These are phyloP conservation scores for Agrotis segetum DNA, from an alignment of 2,888 invertebrate species.

Conservation along the genomic window DNA sequence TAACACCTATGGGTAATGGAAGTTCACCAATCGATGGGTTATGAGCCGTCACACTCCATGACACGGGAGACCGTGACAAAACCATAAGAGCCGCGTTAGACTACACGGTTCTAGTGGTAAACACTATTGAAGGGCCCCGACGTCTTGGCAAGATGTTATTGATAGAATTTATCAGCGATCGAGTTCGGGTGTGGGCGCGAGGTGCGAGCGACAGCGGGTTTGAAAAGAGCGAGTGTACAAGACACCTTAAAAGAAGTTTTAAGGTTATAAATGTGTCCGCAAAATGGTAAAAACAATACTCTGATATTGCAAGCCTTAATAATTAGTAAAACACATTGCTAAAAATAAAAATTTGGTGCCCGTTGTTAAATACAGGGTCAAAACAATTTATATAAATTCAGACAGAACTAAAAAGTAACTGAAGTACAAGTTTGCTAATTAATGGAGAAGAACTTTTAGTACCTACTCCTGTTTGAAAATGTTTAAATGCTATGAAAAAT, in stretches of 20 bases:
- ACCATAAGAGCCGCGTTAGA: constrained; percentile 77
- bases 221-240: background rate
- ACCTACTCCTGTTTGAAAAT: background rate
- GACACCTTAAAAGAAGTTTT: background rate
- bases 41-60: constrained; percentile 51
- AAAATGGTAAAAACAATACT: background rate
- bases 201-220: constrained; percentile 61
- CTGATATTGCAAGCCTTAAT: too few relatives aligned
- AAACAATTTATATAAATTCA: too few relatives aligned
- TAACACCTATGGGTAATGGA: constrained; percentile 35
- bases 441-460: background rate
- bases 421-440: background rate
- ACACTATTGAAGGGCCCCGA: constrained; percentile 86
- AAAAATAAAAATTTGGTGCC: too few relatives aligned
- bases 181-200: constrained; percentile 66
- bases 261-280: background rate
- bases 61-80: constrained; percentile 60
- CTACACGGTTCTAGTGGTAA: constrained; percentile 82
- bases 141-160: constrained; percentile 86
- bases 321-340: too few relatives aligned
- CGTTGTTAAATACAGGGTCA: too few relatives aligned
- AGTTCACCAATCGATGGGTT: constrained; percentile 47
- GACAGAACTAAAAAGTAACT: too few relatives aligned
- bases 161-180: constrained; percentile 90
- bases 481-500: too few relatives aligned